These are phyloP conservation scores for Coilia nasus DNA, from an alignment of 2,797 vertebrate genomes.

Conservation along the genomic window DNA sequence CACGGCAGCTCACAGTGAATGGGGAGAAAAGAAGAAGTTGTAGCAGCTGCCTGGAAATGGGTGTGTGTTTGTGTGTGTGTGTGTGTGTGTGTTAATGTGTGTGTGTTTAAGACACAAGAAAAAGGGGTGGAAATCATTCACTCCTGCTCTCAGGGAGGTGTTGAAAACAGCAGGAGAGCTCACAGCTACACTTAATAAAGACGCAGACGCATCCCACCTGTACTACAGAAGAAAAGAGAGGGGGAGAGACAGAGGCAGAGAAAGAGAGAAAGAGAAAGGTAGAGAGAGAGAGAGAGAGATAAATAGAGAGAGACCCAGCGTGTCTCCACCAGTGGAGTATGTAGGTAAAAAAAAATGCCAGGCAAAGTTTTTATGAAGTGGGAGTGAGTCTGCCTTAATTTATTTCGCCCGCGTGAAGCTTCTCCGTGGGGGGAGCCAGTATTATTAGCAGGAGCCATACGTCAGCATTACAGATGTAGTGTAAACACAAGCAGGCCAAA, in stretches of 20 bases:
- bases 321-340: not conserved
- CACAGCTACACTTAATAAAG: conserved; percentile 21
- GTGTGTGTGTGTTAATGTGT: not conserved
- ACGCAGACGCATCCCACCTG: conserved; percentile 64
- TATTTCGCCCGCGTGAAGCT: not conserved
- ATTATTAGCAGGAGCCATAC: not conserved
- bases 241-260: not conserved
- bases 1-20: not conserved
- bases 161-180: conserved; percentile 62
- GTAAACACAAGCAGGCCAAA: not conserved
- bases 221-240: not conserved
- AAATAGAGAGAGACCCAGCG: not conserved
- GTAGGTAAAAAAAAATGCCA: not conserved
- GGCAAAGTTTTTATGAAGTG: not conserved
- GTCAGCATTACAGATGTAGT: not conserved
- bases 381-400: not conserved
- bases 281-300: not conserved
- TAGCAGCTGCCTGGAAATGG: not conserved
- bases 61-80: not conserved
- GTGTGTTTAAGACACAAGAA: not conserved
- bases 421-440: not conserved
- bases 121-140: conserved; percentile 38
- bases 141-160: conserved; percentile 66
- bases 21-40: not conserved
- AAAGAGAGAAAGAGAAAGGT: not conserved